Base-by-base conservation (phyloP, 2,113 vertebrate species). In the Nerophis ophidion region DNA sequence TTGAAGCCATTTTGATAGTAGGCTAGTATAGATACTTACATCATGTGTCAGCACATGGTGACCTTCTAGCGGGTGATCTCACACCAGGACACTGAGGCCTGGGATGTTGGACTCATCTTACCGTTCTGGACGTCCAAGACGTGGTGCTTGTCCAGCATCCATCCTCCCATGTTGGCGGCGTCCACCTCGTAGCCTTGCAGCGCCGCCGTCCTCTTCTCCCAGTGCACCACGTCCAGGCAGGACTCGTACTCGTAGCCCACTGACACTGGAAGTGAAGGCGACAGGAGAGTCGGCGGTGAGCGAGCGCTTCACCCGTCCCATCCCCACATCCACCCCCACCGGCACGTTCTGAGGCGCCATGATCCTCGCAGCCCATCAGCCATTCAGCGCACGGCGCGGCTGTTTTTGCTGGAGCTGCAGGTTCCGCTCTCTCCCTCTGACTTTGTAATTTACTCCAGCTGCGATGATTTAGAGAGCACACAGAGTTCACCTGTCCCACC, bases 221-320 rank as follows among this genome's bases (percentile, higher is more conserved):
- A 99, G 3, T 97, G 92, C 48, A 97, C 93, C 67, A 97, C 89
- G 76, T 94, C 93, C 69, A 97, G 84, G 66, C 97, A 99, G 1
- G 96, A 95, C 84, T 98, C 97, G 34, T 98, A 99, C 70, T 99
- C 97, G 4, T 97, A 99, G 4, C 97, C 97, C 69, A 98, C 94
- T 15, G 96, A 98, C 76, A 99, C 97, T 99, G 86, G 62, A 91
- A 89, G 71, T 49, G 80, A 72, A 48, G 73, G 70, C 45, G 72
- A 50, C 54, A 72, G 62, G 74, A 14, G 36, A n/a, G 36, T 71
- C 69, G 9, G 19, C 1, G 65, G 72, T 82, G 70, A 81, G 66
- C 64, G 50, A 58, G 40, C 40, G 3, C 5, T 12, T 4, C 40
- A 5, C 40, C 40, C 40, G 10, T 38, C 6, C 40, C 10, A 1